These are phyloP conservation scores for Kryptopterus vitreolus DNA, from an alignment of 2,797 vertebrate species.

Conservation along the genomic window DNA sequence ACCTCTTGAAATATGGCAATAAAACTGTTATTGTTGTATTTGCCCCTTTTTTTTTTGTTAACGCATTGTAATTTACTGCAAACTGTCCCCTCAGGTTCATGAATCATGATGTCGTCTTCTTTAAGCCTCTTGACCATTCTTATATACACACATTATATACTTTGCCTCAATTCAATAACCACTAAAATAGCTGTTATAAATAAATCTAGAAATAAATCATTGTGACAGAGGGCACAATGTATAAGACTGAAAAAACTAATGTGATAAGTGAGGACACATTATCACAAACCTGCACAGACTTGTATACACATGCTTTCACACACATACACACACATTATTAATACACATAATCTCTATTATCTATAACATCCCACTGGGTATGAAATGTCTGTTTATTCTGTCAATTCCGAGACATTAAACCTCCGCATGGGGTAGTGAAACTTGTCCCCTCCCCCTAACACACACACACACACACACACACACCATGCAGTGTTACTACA, in stretches of 20 bases:
- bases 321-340: slow-evolving; percentile 21
- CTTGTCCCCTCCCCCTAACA: not conserved
- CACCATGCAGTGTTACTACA: not conserved
- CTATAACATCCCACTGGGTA: not conserved
- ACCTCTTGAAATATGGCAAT: not conserved
- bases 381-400: slow-evolving; percentile 14
- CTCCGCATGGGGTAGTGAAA: not conserved
- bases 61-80: not conserved
- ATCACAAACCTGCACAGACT: slow-evolving; percentile 20
- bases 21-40: not conserved
- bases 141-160: no score
- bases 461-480: not conserved
- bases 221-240: not conserved
- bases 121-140: no score
- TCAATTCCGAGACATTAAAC: slow-evolving; percentile 4
- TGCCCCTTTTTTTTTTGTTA: not conserved
- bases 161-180: no score
- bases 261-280: slow-evolving; percentile 17
- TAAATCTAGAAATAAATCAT: not conserved
- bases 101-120: no score
- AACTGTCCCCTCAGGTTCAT: not conserved
- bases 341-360: slow-evolving; percentile 25
- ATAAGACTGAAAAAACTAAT: slow-evolving; percentile 12
- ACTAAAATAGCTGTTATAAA: not conserved
- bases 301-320: slow-evolving; percentile 10